phyloP scores from a whole-genome alignment of 2,888 invertebrate species.

The Uloborus plumipes region DNA sequence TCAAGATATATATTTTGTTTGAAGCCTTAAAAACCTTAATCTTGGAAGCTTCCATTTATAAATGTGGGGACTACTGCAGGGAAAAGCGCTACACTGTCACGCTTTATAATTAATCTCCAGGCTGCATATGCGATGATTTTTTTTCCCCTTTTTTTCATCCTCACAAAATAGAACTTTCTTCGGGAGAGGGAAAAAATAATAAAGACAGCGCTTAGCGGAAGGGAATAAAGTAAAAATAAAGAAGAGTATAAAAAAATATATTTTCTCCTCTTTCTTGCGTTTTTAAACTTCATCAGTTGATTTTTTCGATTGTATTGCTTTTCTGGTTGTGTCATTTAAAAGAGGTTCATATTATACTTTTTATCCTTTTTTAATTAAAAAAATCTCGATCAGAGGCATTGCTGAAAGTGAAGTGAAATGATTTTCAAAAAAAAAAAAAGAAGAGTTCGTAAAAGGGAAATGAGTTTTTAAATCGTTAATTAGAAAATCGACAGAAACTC shows the following conservation, averaged over 20 bases:
- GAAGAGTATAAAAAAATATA: conserved; percentile 7
- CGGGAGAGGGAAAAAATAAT: conserved; percentile 15
- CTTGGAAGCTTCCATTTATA: conserved; percentile 21
- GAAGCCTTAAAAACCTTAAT: conserved; percentile 54
- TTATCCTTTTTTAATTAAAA: conserved; percentile 58
- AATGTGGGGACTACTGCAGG: neutral
- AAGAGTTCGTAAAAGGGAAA: conserved; percentile 21
- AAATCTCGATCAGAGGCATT: conserved; percentile 24
- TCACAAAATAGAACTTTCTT: conserved; percentile 28
- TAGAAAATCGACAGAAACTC: conserved; percentile 56
- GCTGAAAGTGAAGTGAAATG: conserved; percentile 2
- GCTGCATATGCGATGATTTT: neutral
- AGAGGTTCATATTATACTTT: conserved; percentile 32
- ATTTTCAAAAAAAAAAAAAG: conserved; percentile 26
- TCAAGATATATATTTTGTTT: conserved; percentile 54
- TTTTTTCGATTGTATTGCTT: conserved; percentile 45
- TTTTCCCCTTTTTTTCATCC: neutral
- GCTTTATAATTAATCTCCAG: conserved; percentile 54
- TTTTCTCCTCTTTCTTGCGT: conserved; percentile 18
- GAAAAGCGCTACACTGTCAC: conserved; percentile 38
- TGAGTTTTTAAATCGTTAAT: conserved; percentile 60
- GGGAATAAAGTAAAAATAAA: conserved; percentile 11
- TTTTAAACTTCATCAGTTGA: conserved; percentile 55
- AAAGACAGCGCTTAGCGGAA: conserved; percentile 3
- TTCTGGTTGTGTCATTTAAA: conserved; percentile 23